Evolutionary conservation across 2,888 invertebrate species (phyloP), one percentile per base, ranked within the genome.

Genomic region (Synanthedon formicaeformis): DNA sequence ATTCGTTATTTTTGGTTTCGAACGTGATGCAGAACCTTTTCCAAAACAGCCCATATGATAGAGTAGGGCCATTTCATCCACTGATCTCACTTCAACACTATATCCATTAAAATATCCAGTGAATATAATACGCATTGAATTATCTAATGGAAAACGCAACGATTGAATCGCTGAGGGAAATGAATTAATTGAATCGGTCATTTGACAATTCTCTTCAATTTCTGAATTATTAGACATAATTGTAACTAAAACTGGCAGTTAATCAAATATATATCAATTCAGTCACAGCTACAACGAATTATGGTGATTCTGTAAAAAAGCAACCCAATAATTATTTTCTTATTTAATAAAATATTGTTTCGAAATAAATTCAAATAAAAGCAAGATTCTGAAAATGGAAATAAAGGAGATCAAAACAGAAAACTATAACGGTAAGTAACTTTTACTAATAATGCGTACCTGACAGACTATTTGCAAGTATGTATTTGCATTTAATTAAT

Each of bases 41-140:
- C 95, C 95, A 78, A 92, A 95, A 70, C 89, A 92, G 0, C 95
- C 95, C 89, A 91, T 92, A 23, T 91, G 90, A 67, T 92, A 89
- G 12, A 95, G 65, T 4, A 87, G 76, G 58, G 83, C 79, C 70
- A 92, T 91, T 63, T 91, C 90, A 50, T 89, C 85, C 1, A 76
- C 67, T 58, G 92, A 86, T 49, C 73, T 80, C 40, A 95, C 81
- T 63, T 91, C 90, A 1, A 94, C 91, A 59, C 90, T 90, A 56
- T 90, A 88, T 1, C 93, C 93, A 69, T 92, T 92, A 62, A 91
- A 93, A 60, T 88, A 77, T 1, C 92, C 93, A 57, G 86, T 88
- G 64, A 90, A 90, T 54, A 82, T 69, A 52, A 81, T 75, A 57
- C 74, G 72, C 71, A 84, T 78, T 51, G 83, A 75, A 63, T 78